Percentiles rank a stretch among this genome's conserved stretches.
Conservation (phyloP, 2,888 invertebrate genomes). For the Julus scandinavius region DNA sequence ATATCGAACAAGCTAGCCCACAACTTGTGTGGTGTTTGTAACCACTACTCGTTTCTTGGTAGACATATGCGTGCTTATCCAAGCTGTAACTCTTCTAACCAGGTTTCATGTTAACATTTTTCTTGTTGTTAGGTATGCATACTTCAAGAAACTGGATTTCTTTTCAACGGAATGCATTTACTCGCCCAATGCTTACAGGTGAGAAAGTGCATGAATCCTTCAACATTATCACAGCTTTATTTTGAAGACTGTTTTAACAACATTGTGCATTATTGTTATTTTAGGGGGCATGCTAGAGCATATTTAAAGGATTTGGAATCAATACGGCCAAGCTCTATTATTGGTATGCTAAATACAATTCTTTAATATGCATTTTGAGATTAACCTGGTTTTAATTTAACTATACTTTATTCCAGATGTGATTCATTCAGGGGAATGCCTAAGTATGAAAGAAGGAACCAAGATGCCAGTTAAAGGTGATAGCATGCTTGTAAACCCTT, state of each 20-base stretch:
- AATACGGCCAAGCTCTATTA: constrained; percentile 88
- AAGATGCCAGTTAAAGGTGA: constrained; percentile 84
- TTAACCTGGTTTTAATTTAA: constrained; percentile 59
- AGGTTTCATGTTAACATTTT: constrained; percentile 45
- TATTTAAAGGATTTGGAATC: constrained; percentile 95
- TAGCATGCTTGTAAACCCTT: constrained; percentile 71
- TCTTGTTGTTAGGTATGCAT: constrained; percentile 76
- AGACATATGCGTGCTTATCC: no score
- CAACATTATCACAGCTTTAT: no score
- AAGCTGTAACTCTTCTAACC: no score
- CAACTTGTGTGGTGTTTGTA: no score
- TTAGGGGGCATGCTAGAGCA: constrained; percentile 85
- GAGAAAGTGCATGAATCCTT: constrained; percentile 44
- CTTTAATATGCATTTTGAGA: background rate
- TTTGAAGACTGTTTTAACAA: constrained; percentile 25
- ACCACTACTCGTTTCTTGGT: no score
- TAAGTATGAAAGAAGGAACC: constrained; percentile 83
- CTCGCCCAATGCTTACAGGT: constrained; percentile 93
- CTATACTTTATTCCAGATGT: no score
- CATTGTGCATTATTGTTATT: constrained; percentile 57
- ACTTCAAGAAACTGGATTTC: constrained; percentile 94
- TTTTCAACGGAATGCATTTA: constrained; percentile 99
- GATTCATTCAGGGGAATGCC: constrained; percentile 88
- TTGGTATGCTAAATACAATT: no score
- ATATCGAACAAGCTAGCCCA: no score